These are phyloP conservation scores for Pocillopora grandis DNA, from an alignment of 92 coral and sea anemone species.

Conservation along the genomic window DNA sequence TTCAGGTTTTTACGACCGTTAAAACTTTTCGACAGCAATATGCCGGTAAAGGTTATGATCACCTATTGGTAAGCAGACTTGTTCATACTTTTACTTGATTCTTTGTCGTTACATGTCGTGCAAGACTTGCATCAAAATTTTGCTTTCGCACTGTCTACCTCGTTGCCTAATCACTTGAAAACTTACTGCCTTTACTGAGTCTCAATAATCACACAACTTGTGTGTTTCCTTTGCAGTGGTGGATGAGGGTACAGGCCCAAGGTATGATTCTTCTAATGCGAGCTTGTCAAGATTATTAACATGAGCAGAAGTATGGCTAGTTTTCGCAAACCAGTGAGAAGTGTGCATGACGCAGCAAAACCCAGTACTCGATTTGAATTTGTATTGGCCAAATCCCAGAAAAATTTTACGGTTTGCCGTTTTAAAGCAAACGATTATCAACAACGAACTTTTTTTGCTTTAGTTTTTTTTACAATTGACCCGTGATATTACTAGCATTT, in stretches of 20 bases:
- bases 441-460: too few species aligned
- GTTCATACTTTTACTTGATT: background rate
- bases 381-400: too few species aligned
- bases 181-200: too few species aligned
- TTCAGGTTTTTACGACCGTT: conserved; percentile 27
- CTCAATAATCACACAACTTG: background rate
- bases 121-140: background rate
- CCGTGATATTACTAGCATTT: too few species aligned
- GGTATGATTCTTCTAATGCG: conserved; percentile 42
- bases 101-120: background rate
- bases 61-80: conserved; percentile 46
- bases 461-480: too few species aligned
- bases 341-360: too few species aligned
- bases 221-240: conserved; percentile 63
- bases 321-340: too few species aligned
- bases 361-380: too few species aligned
- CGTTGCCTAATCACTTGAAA: too few species aligned
- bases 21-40: conserved; percentile 21
- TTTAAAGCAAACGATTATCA: too few species aligned
- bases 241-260: conserved; percentile 87
- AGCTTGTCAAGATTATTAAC: background rate
- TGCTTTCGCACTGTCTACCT: background rate
- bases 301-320: too few species aligned
- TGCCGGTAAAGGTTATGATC: conserved; percentile 43
- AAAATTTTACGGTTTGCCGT: too few species aligned